Conservation (phyloP, 2,113 vertebrate species). For the Aplodontia rufa region DNA sequence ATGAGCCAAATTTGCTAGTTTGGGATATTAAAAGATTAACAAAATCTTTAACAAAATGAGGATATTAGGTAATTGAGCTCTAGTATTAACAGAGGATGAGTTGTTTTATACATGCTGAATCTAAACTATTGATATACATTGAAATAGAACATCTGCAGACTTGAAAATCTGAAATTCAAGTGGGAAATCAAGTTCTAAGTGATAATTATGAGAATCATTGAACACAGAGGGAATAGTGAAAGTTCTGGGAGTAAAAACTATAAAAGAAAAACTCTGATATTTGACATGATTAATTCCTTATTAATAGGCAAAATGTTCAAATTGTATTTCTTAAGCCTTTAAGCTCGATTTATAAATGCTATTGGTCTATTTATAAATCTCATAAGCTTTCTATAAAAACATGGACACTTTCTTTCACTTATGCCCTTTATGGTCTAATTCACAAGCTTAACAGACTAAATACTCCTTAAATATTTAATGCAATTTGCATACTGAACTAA, state of each 20-base stretch:
- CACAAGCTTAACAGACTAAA: constrained; percentile 39
- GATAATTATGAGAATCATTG: neutral
- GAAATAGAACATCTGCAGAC: neutral
- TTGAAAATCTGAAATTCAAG: constrained; percentile 40
- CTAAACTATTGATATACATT: neutral
- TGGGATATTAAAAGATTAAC: neutral
- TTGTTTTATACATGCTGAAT: neutral
- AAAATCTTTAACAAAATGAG: constrained; percentile 21
- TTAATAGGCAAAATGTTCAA: constrained; percentile 23
- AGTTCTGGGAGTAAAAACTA: neutral
- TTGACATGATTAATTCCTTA: neutral
- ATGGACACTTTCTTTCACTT: neutral
- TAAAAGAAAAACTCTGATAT: neutral
- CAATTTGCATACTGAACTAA: neutral
- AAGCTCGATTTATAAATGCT: constrained; percentile 23
- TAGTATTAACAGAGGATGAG: neutral
- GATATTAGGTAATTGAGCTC: neutral
- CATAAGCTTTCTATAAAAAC: constrained; percentile 20
- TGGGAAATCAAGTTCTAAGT: neutral
- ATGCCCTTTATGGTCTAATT: constrained; percentile 30
- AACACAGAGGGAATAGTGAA: neutral
- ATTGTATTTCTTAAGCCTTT: neutral
- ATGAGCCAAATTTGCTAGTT: neutral
- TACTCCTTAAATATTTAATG: constrained; percentile 41
- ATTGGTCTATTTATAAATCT: constrained; percentile 43